Evolutionary conservation across 35 echinoderm and acorn worm genomes (phyloP), one percentile per base, ranked within the genome.

Genomic region (Anneissia japonica): DNA sequence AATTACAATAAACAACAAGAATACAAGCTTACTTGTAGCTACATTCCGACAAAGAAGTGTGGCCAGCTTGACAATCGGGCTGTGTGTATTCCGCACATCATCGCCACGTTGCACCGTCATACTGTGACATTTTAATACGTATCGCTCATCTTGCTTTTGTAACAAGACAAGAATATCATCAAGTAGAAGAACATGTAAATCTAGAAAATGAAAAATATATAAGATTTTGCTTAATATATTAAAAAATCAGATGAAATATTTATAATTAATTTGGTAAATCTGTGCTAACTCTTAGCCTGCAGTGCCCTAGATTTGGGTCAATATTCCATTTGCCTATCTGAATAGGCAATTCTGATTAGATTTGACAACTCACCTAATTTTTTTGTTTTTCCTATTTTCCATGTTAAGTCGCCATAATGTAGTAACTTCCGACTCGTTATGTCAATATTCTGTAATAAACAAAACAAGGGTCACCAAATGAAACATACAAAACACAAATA

Each of bases 21-120:
- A n/a, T n/a, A n/a, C n/a, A n/a, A 91, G 33, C 95, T 88, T 80
- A 99, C 96, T 93, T 81, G 96, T 99, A 10, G 96, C 96, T 0
- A 99, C 96, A 23, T 85, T 82, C 16, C 96, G 82, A 75, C 89
- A 99, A 38, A 99, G 79, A 30, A 93, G 85, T 72, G 83, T 94
- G 51, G 81, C 89, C 31, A 99, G 86, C 32, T 82, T 91, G 36
- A 99, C 91, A 46, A 99, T 94, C 30, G 96, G 96, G 77, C 96
- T 99, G 79, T 99, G 96, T 6, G 96, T 99, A 51, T 94, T 99
- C 73, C 87, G 46, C 31, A 87, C 75, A 21, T 92, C 82, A 36
- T 80, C 77, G 3, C 40, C 32, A 0, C 37, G 45, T 75, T 86
- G 88, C 9, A 85, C 90, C 29, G 91, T 90, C 23, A 92, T 99